Base-by-base conservation (phyloP, 37 sponge, comb jelly and placozoan genomes). In the Mnemiopsis leidyi region DNA sequence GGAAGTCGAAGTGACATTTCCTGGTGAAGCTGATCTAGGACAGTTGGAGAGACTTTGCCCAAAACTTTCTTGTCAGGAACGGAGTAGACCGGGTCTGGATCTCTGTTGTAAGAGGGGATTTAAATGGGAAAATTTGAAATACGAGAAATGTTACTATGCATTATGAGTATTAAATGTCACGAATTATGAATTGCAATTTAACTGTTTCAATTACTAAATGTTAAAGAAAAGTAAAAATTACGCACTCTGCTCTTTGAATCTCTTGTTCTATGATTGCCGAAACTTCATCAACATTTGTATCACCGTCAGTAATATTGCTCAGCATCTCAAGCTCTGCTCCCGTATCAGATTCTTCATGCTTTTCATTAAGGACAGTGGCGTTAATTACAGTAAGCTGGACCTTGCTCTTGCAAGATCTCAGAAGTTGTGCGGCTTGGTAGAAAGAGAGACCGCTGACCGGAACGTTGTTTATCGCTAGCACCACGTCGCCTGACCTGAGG, bases 361-460 rank as follows among this genome's bases (percentile, higher is more conserved):
- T 32, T 31, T 26, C 9, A 20, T 31, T 1, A 20, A 32, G 79
- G 29, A 71, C n/a, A n/a, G 73, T 71, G 23, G 90, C 90, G 23
- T 85, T 85, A 35, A 85, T 85, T 0, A 85, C 25, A 1, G 90
- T 85, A 5, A 85, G 90, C 40, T 40, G 90, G 61, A 85, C 90
- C 48, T 40, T 85, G 90, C 39, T 85, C 48, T 85, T 85, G 24
- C 90, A 85, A 25, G 40, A 40, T 39, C 90, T 35, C n/a, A 85
- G 48, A 1, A 85, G 61, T 39, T 85, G 90, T 28, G 90, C 90
- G 24, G 90, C 90, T 26, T 85, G 90, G 40, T 85, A 40, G 90
- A 85, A 85, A n/a, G 90, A 85, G 23, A 85, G 90, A 40, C 90
- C 90, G 36, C 90, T 85, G 24, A 85, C 90, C 16, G 90, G 90